Conservation (phyloP, 1,140 invertebrate species). For the Hylaeus volcanicus region DNA sequence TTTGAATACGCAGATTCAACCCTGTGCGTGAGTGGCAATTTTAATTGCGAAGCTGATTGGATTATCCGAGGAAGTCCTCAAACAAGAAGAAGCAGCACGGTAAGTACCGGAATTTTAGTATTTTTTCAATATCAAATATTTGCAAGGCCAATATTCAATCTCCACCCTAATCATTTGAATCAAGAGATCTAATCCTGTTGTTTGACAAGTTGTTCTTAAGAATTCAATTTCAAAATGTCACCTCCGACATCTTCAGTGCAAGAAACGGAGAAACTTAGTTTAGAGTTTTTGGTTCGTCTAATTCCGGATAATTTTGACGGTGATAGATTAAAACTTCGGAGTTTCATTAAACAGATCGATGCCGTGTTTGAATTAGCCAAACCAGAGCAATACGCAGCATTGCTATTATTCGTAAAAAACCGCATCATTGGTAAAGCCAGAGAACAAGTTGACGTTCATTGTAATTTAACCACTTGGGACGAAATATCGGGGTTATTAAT, state of each 20-base stretch:
- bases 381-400: background rate
- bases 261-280: background rate
- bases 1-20: background rate
- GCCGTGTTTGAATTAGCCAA: background rate
- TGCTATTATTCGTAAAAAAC: background rate
- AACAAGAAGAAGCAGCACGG: no score
- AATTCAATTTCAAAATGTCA: no score
- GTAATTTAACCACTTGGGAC: background rate
- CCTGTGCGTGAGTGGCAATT: background rate
- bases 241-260: no score
- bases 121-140: no score
- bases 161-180: no score
- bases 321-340: background rate
- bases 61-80: no score
- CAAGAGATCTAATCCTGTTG: no score
- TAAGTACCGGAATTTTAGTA: no score
- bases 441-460: slow-evolving; percentile 1
- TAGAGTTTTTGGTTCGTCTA: background rate
- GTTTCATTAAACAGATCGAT: slow-evolving; percentile 11
- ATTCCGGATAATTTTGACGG: background rate
- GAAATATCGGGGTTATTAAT: background rate
- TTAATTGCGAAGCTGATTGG: background rate
- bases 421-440: background rate
- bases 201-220: no score
- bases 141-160: no score